phyloP scores from a whole-genome alignment of 2,888 invertebrate species.

The Dione juno region DNA sequence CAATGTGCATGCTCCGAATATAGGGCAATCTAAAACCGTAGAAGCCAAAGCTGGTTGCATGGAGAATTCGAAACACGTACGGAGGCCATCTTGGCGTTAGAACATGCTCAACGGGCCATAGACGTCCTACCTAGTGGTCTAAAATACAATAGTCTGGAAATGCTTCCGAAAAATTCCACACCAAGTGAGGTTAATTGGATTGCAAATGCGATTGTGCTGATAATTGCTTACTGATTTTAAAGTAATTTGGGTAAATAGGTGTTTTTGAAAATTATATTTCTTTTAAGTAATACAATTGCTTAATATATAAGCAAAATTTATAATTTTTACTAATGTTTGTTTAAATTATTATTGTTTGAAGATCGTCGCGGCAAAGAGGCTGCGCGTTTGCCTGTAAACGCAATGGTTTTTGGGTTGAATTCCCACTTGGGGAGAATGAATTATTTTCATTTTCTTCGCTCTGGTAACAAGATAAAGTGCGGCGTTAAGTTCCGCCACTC shows the following conservation, averaged over 20 bases:
- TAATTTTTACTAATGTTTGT: too few relatives aligned
- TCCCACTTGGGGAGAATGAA: too few relatives aligned
- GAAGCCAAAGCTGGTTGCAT: conserved; percentile 44
- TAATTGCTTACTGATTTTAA: conserved; percentile 37
- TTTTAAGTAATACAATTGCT: neutral
- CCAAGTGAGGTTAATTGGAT: conserved; percentile 31
- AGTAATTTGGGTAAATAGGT: conserved; percentile 6
- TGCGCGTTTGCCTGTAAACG: too few relatives aligned
- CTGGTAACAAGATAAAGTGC: too few relatives aligned
- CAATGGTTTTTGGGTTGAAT: too few relatives aligned
- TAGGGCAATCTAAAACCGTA: conserved; percentile 58
- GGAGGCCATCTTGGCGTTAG: conserved; percentile 59
- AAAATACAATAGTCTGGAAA: conserved; percentile 43
- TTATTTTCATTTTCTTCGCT: too few relatives aligned
- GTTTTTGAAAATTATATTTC: conserved; percentile 19
- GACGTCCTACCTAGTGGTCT: conserved; percentile 44
- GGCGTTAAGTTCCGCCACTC: too few relatives aligned
- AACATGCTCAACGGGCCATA: conserved; percentile 55
- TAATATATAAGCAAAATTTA: too few relatives aligned
- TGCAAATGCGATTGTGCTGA: conserved; percentile 30
- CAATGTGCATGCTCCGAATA: conserved; percentile 49
- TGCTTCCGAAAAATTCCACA: conserved; percentile 34
- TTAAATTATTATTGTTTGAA: too few relatives aligned
- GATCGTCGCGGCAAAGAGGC: too few relatives aligned
- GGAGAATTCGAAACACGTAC: conserved; percentile 61